These are phyloP conservation scores for Carterocephalus palaemon DNA, from an alignment of 2,888 invertebrate genomes.

Conservation along the genomic window DNA sequence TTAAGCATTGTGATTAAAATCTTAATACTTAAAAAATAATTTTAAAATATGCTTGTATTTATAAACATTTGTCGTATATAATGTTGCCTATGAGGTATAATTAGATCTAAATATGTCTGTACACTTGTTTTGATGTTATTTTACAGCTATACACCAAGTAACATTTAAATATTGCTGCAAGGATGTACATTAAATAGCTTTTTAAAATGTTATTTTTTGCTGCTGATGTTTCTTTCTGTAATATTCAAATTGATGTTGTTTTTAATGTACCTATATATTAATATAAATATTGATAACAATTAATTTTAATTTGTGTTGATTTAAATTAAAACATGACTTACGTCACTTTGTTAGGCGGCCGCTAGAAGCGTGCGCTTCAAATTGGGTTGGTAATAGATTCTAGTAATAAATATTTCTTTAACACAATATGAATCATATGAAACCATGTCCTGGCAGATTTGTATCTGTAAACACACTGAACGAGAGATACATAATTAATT, in stretches of 20 bases:
- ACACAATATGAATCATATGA: slow-evolving; percentile 7
- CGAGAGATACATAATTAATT: too few species aligned
- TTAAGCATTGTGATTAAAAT: too few species aligned
- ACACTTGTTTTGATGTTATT: slow-evolving; percentile 24
- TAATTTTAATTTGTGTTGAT: too few species aligned
- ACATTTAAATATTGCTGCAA: slow-evolving; percentile 27
- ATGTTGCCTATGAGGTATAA: slow-evolving; percentile 31
- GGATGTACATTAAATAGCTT: slow-evolving; percentile 42
- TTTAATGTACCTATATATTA: slow-evolving; percentile 20
- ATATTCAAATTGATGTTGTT: slow-evolving; percentile 26
- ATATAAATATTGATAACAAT: slow-evolving; percentile 12
- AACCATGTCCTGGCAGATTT: too few species aligned
- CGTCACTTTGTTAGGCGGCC: too few species aligned
- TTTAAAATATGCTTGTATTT: slow-evolving; percentile 4
- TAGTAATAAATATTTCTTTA: slow-evolving; percentile 5
- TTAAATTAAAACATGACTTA: too few species aligned
- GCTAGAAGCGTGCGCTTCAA: background rate
- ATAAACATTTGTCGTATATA: slow-evolving; percentile 26
- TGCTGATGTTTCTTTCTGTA: slow-evolving; percentile 37
- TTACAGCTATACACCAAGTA: slow-evolving; percentile 35
- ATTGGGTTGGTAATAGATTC: background rate
- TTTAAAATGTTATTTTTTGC: slow-evolving; percentile 33
- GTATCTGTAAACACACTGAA: too few species aligned
- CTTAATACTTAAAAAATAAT: background rate
- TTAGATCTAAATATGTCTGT: slow-evolving; percentile 34